Evolutionary conservation across 2,113 vertebrate genomes (phyloP).

Genomic region (Phalacrocorax carbo): DNA sequence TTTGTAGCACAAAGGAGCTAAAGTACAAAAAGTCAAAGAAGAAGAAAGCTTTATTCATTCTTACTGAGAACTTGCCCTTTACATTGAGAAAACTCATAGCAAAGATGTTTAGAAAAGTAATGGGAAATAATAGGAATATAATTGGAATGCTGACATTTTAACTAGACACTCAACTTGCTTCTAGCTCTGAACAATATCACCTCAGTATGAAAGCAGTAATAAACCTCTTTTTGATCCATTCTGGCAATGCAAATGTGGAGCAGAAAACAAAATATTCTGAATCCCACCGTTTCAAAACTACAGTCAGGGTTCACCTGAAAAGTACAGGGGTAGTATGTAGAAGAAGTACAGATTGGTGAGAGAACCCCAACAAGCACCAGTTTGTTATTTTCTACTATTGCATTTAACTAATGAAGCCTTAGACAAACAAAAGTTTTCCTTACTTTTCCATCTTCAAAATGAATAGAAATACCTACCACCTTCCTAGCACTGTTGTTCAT

Average conservation of each 20-base stretch:
- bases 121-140: neutral
- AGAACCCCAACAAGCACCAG: neutral
- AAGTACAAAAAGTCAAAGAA: neutral
- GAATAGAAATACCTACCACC: neutral
- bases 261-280: neutral
- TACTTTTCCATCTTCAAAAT: neutral
- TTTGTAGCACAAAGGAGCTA: neutral
- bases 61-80: neutral
- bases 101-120: constrained; percentile 9
- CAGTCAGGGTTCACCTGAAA: neutral
- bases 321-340: neutral
- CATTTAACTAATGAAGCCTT: neutral
- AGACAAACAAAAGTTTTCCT: neutral
- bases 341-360: neutral
- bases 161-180: neutral
- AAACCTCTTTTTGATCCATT: neutral
- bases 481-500: neutral
- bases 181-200: neutral
- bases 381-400: neutral
- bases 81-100: neutral
- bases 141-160: constrained; percentile 27
- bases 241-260: neutral
- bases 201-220: neutral
- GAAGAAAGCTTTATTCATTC: neutral
- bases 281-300: neutral